Percentiles rank a stretch among this genome's conserved stretches.
Evolutionary conservation across 2,113 vertebrate genomes (phyloP).

Genomic region (Heterocephalus glaber): DNA sequence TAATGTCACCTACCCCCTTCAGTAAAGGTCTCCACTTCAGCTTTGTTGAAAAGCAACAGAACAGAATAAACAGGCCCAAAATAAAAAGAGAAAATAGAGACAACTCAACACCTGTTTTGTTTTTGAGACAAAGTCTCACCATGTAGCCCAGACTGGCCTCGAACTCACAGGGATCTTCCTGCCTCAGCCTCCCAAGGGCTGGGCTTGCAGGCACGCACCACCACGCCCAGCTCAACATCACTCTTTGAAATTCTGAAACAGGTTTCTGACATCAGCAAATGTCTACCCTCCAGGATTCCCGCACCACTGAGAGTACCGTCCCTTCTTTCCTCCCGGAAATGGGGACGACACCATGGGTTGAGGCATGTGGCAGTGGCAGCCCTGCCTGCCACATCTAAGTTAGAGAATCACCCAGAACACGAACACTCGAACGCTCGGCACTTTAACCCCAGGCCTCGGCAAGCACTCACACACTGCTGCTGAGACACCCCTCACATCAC

Average conservation of each 20-base stretch:
- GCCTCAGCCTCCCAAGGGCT: not conserved
- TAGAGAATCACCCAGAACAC: not conserved
- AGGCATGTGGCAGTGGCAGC: not conserved
- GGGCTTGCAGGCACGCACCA: not conserved
- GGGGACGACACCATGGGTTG: not conserved
- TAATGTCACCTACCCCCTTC: not conserved
- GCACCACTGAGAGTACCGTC: accelerated
- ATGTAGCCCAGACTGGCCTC: not conserved
- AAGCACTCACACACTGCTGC: not conserved
- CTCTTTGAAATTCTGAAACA: not conserved
- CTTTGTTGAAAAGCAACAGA: not conserved
- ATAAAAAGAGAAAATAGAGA: not conserved
- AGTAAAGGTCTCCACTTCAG: not conserved
- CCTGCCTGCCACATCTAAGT: not conserved
- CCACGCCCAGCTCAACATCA: not conserved
- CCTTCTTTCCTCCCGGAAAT: accelerated
- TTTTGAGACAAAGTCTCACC: not conserved
- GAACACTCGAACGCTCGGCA: not conserved
- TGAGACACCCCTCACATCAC: not conserved
- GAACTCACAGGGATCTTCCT: not conserved
- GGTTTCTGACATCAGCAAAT: not conserved
- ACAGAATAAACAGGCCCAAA: not conserved
- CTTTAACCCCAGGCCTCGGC: not conserved
- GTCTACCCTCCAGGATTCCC: not conserved
- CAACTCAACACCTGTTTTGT: not conserved